These are phyloP conservation scores for Galeruca laticollis DNA, from an alignment of 2,888 invertebrate species.

Conservation along the genomic window DNA sequence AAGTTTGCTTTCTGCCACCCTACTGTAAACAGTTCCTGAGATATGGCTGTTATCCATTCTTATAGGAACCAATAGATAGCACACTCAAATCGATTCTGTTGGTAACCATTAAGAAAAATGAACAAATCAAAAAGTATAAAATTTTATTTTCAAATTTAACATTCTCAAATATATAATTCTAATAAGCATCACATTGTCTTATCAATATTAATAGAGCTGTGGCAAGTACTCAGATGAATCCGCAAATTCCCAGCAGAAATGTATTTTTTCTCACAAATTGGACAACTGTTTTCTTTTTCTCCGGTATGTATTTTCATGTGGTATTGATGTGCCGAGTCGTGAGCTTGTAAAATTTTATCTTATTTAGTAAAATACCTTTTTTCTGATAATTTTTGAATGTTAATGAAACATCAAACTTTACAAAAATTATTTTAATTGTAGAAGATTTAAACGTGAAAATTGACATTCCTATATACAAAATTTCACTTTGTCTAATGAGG, in stretches of 20 bases:
- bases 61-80: no score
- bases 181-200: background rate
- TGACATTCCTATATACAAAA: no score
- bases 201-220: constrained; percentile 9
- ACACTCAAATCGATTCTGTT: no score
- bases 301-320: constrained; percentile 74
- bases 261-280: constrained; percentile 68
- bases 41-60: no score
- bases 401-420: no score
- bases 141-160: background rate
- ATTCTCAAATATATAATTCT: background rate
- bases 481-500: no score
- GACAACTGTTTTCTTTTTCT: constrained; percentile 71
- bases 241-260: constrained; percentile 39
- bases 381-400: no score
- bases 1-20: no score
- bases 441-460: no score
- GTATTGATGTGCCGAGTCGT: constrained; percentile 71
- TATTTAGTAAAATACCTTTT: no score
- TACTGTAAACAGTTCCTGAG: no score
- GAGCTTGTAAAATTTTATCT: constrained; percentile 65
- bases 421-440: no score
- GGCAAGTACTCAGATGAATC: constrained; percentile 39
- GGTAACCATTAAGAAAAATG: background rate
- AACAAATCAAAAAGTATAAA: background rate